Percentiles rank a stretch among this genome's conserved stretches.
phyloP scores from a whole-genome alignment of 2,888 invertebrate species.

The Protonemura montana region DNA sequence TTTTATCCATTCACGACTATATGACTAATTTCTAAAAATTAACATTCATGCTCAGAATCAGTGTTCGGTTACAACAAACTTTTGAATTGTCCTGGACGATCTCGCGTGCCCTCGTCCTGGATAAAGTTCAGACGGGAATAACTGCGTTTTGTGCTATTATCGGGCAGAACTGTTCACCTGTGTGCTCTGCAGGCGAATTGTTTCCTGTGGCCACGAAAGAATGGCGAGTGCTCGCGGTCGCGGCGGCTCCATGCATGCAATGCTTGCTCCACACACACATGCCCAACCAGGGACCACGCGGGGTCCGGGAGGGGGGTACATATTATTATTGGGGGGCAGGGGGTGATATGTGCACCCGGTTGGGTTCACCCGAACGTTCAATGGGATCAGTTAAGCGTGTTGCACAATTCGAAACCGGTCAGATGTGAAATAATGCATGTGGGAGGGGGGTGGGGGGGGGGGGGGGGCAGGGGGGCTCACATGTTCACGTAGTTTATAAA shows the following conservation, averaged over 20 bases:
- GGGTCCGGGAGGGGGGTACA: constrained; percentile 55
- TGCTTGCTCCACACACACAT: neutral
- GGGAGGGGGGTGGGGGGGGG: constrained; percentile 41
- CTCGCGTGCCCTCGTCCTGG: too few relatives aligned
- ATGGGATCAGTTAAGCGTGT: constrained; percentile 72
- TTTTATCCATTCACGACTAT: too few relatives aligned
- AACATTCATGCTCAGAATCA: too few relatives aligned
- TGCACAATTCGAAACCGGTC: constrained; percentile 69
- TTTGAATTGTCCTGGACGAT: too few relatives aligned
- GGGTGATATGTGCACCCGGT: constrained; percentile 45
- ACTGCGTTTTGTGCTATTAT: too few relatives aligned
- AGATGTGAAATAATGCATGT: constrained; percentile 66
- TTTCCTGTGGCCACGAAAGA: too few relatives aligned
- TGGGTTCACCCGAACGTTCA: constrained; percentile 54
- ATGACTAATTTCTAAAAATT: too few relatives aligned
- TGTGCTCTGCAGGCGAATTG: too few relatives aligned
- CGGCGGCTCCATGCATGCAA: neutral
- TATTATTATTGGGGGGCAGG: constrained; percentile 57
- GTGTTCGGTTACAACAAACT: too few relatives aligned
- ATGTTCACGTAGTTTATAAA: neutral
- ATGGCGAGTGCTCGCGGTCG: neutral
- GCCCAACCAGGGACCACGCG: neutral
- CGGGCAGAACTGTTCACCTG: too few relatives aligned
- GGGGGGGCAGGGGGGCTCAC: constrained; percentile 36
- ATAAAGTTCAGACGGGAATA: too few relatives aligned